These are phyloP conservation scores for Leucophenga varia DNA, from an alignment of 1,140 invertebrate species.

Conservation along the genomic window DNA sequence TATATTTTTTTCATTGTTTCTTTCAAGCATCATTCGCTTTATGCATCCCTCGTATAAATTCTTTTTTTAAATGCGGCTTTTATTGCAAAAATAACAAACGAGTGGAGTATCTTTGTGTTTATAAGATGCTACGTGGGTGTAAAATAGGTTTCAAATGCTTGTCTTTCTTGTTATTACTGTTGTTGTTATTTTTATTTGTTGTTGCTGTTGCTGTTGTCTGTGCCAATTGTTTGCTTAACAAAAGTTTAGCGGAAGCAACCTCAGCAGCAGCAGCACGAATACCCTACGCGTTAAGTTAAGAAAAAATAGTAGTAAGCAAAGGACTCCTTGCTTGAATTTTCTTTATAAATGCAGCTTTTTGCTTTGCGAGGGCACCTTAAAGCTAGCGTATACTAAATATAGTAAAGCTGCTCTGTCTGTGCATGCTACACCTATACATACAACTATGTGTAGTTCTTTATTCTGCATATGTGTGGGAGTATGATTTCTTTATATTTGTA, in stretches of 20 bases:
- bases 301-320: no score
- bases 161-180: constrained; percentile 13
- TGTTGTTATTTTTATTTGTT: constrained; percentile 11
- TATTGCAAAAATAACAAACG: constrained; percentile 30
- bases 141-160: constrained; percentile 47
- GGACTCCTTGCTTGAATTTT: constrained; percentile 20
- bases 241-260: constrained; percentile 46
- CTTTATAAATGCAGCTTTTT: constrained; percentile 20
- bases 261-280: no score
- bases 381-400: constrained; percentile 43
- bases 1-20: no score
- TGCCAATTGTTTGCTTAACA: constrained; percentile 55
- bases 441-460: constrained; percentile 20
- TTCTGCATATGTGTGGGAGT: constrained; percentile 9
- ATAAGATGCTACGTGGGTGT: constrained; percentile 35
- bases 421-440: not conserved
- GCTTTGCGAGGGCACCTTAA: constrained; percentile 31
- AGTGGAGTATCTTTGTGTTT: constrained; percentile 2
- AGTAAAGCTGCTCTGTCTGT: not conserved
- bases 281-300: no score
- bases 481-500: constrained; percentile 15
- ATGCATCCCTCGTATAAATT: no score
- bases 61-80: no score
- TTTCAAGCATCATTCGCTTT: no score
- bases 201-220: constrained; percentile 24